phyloP scores from a whole-genome alignment of 2,797 vertebrate species.

The Malurus leucopterus region DNA sequence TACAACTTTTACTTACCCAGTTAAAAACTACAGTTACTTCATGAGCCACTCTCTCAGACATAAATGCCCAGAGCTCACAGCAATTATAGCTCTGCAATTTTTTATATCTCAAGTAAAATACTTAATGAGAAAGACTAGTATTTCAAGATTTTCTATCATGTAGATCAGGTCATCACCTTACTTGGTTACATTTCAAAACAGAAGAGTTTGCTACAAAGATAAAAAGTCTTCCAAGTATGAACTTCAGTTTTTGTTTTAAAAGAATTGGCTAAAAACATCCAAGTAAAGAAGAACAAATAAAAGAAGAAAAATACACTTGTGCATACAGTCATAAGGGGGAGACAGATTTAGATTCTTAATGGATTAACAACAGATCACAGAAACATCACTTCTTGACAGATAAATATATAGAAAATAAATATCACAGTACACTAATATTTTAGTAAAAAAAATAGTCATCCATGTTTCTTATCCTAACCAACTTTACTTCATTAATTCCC shows the following conservation, averaged over 20 bases:
- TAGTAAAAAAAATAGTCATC: not conserved
- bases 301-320: not conserved
- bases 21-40: not conserved
- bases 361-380: not conserved
- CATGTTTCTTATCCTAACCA: not conserved
- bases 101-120: not conserved
- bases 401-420: not conserved
- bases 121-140: not conserved
- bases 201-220: not conserved
- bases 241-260: not conserved
- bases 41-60: not conserved
- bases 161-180: not conserved
- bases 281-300: not conserved
- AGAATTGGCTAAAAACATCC: not conserved
- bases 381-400: not conserved
- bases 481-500: not conserved
- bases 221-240: not conserved
- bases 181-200: not conserved
- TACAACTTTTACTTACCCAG: not conserved
- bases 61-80: not conserved
- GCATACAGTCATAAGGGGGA: rapidly evolving
- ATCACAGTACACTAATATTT: not conserved
- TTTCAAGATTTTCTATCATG: not conserved
- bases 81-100: not conserved
- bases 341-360: not conserved